Conservation (phyloP, 1,140 invertebrate genomes). For the Charaxes varanes region DNA sequence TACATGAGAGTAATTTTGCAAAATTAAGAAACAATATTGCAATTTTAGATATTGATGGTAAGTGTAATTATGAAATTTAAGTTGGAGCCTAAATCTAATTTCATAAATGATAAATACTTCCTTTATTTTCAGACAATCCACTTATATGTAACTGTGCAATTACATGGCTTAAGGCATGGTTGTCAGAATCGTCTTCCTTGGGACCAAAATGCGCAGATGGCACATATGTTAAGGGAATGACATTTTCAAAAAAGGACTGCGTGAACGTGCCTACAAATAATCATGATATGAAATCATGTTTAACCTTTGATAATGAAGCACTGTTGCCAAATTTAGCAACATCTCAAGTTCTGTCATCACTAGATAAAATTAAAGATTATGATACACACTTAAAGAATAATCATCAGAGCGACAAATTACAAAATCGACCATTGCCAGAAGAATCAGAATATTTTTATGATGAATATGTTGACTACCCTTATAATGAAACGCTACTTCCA, state of each 20-base stretch:
- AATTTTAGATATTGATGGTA: conserved; percentile 89
- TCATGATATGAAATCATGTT: conserved; percentile 70
- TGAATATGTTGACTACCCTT: conserved; percentile 84
- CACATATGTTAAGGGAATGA: conserved; percentile 80
- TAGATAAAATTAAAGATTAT: conserved; percentile 71
- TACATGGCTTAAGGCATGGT: conserved; percentile 88
- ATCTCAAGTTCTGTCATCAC: conserved; percentile 71
- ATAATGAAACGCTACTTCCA: conserved; percentile 74
- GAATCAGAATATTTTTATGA: conserved; percentile 88
- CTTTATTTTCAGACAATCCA: conserved; percentile 81
- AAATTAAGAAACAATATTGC: conserved; percentile 86
- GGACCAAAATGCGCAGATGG: conserved; percentile 86
- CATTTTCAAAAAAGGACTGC: conserved; percentile 81
- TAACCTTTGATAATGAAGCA: conserved; percentile 79
- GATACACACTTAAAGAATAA: conserved; percentile 55
- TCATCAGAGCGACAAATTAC: conserved; percentile 51
- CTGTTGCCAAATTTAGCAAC: conserved; percentile 70
- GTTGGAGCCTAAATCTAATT: too few species aligned
- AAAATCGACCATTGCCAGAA: conserved; percentile 76
- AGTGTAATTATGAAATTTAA: too few species aligned
- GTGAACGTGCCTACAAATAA: conserved; percentile 56
- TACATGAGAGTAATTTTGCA: conserved; percentile 84
- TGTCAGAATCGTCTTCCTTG: conserved; percentile 80
- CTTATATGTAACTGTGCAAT: conserved; percentile 86
- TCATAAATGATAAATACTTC: conserved; percentile 7